A percentile compares a stretch with the other conserved stretches of the same genome.
phyloP scores from a whole-genome alignment of 2,797 vertebrate genomes.

The Tokudaia muenninki region DNA sequence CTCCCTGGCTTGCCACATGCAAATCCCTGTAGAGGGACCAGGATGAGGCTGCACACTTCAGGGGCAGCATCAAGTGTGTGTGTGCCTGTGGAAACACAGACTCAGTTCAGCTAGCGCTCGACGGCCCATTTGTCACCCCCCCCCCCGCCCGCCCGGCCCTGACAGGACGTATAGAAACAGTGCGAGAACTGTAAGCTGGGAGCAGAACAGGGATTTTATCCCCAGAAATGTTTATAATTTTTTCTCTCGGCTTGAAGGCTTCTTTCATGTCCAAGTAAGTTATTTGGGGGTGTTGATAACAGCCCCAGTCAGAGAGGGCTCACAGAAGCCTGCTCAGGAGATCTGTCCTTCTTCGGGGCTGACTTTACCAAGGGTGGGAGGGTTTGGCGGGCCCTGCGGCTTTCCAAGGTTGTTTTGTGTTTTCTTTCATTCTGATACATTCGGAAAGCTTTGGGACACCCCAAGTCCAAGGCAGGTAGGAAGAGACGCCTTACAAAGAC shows the following conservation, averaged over 20 bases:
- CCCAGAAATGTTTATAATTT: conserved; percentile 62
- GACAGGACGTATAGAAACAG: conserved; percentile 54
- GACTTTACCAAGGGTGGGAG: background rate
- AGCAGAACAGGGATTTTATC: conserved; percentile 68
- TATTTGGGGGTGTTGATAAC: conserved; percentile 65
- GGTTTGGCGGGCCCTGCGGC: rapidly evolving
- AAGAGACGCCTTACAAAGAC: conserved; percentile 44
- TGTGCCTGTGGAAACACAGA: background rate
- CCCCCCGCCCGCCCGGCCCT: background rate
- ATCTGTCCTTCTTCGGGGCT: background rate
- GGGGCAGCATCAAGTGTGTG: background rate
- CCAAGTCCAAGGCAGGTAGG: conserved; percentile 50
- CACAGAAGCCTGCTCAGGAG: conserved; percentile 59
- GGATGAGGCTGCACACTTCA: background rate
- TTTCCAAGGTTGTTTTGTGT: background rate
- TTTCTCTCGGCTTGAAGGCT: conserved; percentile 60
- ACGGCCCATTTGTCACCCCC: background rate
- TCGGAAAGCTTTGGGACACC: background rate
- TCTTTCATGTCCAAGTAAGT: conserved; percentile 74
- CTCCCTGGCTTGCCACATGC: background rate
- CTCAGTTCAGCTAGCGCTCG: background rate
- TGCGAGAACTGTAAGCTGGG: conserved; percentile 58
- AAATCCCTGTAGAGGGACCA: background rate
- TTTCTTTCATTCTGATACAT: conserved; percentile 25
- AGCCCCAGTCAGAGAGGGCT: conserved; percentile 67